phyloP scores from a whole-genome alignment of 2,888 invertebrate species.

The Tuberolachnus salignus region DNA sequence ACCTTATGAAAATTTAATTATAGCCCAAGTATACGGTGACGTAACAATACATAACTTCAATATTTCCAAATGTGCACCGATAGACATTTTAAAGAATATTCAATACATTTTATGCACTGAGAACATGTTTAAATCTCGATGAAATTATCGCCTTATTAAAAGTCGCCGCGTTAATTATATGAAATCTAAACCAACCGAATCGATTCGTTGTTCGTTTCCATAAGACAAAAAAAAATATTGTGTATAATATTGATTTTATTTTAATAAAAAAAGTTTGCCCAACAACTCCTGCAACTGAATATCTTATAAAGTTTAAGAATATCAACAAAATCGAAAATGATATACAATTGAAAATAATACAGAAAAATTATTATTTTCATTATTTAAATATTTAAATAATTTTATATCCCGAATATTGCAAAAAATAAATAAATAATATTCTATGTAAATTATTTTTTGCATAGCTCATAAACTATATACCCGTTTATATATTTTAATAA shows the following conservation, averaged over 20 bases:
- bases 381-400: slow-evolving; percentile 41
- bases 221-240: too few relatives aligned
- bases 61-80: too few relatives aligned
- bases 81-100: too few relatives aligned
- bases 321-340: slow-evolving; percentile 12
- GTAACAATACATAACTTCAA: too few relatives aligned
- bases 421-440: slow-evolving; percentile 30
- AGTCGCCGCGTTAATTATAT: too few relatives aligned
- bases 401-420: slow-evolving; percentile 16
- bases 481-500: slow-evolving; percentile 39
- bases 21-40: too few relatives aligned
- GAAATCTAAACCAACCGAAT: too few relatives aligned
- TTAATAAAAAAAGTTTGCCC: slow-evolving; percentile 30
- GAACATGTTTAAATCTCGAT: too few relatives aligned
- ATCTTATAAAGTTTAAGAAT: slow-evolving; percentile 43
- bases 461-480: slow-evolving; percentile 21
- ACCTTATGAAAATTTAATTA: too few relatives aligned
- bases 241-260: slow-evolving; percentile 7
- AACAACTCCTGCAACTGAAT: slow-evolving; percentile 12
- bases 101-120: too few relatives aligned
- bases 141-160: too few relatives aligned
- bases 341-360: slow-evolving; percentile 6
- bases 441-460: slow-evolving; percentile 33
- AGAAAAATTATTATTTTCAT: slow-evolving; percentile 16
- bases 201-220: too few relatives aligned